Evolutionary conservation across 2,113 vertebrate species (phyloP).

Genomic region (Scatophagus argus): DNA sequence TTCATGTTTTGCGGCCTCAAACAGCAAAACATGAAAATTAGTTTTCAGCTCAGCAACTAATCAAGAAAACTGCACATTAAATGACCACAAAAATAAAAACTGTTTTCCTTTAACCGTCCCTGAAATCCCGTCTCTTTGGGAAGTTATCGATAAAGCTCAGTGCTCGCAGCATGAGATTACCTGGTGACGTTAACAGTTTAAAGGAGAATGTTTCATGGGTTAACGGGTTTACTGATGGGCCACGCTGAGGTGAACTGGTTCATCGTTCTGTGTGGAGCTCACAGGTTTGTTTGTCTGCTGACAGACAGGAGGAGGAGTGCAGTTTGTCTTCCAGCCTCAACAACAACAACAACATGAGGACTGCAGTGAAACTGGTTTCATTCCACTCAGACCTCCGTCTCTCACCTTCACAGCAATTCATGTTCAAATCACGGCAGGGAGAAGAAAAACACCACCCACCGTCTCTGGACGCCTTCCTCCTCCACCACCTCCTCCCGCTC

Average conservation of each 20-base stretch:
- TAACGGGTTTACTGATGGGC: slow-evolving; percentile 1
- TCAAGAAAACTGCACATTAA: too few relatives aligned
- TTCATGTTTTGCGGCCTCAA: too few relatives aligned
- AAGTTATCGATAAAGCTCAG: neutral
- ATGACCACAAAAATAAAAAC: too few relatives aligned
- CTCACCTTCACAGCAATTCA: slow-evolving; percentile 29
- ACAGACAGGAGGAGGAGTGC: neutral
- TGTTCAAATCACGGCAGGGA: slow-evolving; percentile 28
- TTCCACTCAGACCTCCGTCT: slow-evolving; percentile 18
- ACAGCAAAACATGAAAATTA: too few relatives aligned
- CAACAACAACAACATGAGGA: slow-evolving; percentile 9
- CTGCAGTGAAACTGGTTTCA: neutral
- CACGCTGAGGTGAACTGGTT: neutral
- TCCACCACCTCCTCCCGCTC: neutral
- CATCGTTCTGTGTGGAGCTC: neutral
- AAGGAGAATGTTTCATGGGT: too few relatives aligned
- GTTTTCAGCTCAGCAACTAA: too few relatives aligned
- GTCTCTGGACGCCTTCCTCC: slow-evolving; percentile 12
- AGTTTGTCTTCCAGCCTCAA: slow-evolving; percentile 18
- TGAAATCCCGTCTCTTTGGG: neutral
- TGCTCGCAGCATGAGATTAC: neutral
- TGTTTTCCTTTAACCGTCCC: too few relatives aligned
- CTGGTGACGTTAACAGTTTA: neutral
- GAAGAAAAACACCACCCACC: neutral
- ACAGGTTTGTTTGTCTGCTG: neutral